phyloP scores from a whole-genome alignment of 2,888 invertebrate species.

The Drosophila siamana region DNA sequence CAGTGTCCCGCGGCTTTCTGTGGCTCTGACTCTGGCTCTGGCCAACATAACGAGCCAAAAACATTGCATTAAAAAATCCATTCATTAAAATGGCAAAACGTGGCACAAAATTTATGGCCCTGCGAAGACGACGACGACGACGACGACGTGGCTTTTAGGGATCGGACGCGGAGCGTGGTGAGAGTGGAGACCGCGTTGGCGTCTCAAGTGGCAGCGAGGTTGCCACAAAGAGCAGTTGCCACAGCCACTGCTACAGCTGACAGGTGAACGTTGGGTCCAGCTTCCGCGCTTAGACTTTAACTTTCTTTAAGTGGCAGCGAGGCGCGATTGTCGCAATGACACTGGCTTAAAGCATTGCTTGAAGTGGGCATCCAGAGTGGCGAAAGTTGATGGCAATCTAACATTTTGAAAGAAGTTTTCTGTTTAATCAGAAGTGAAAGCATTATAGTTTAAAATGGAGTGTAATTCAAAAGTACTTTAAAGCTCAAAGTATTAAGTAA shows the following conservation, averaged over 20 bases:
- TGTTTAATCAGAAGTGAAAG: not conserved
- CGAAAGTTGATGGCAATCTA: not conserved
- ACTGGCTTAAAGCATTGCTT: conserved; percentile 2
- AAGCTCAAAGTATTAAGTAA: too few species aligned
- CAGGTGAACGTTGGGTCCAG: conserved; percentile 36
- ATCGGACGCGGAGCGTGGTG: too few species aligned
- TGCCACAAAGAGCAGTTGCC: conserved; percentile 48
- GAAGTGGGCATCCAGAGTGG: too few species aligned
- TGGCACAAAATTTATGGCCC: conserved; percentile 77
- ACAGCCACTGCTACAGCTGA: conserved; percentile 19
- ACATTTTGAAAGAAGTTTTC: not conserved
- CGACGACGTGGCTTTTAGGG: not conserved
- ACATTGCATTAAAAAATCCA: conserved; percentile 82
- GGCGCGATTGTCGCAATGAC: conserved; percentile 4
- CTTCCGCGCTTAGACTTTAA: conserved; percentile 26
- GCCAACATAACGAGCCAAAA: conserved; percentile 66
- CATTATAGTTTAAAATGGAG: too few species aligned
- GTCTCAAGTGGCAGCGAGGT: conserved; percentile 56
- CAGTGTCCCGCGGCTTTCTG: too few species aligned
- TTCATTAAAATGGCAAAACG: conserved; percentile 82
- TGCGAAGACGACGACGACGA: conserved; percentile 39
- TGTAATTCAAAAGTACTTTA: too few species aligned
- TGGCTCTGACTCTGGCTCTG: not conserved
- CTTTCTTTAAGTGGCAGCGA: conserved; percentile 30
- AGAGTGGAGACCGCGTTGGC: not conserved